Percentiles rank a stretch among this genome's conserved stretches.
phyloP scores from a whole-genome alignment of 2,113 vertebrate species.

The Xenopus laevis region DNA sequence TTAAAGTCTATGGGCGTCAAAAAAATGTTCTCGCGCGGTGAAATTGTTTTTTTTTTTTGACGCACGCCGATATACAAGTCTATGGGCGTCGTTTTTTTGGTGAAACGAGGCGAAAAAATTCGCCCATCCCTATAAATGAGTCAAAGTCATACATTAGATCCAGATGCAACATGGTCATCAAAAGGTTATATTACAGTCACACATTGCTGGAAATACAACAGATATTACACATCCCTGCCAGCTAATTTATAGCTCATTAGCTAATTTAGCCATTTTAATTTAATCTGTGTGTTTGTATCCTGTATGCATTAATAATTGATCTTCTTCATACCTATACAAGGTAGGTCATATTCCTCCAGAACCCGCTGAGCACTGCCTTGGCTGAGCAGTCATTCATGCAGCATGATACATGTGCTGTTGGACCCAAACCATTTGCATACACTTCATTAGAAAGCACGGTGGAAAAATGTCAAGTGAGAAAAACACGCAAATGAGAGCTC shows the following conservation, averaged over 20 bases:
- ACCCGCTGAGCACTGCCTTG: constrained; percentile 19
- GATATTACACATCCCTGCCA: not conserved
- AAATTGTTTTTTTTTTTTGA: too few relatives aligned
- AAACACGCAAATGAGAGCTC: constrained; percentile 10
- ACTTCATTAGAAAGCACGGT: constrained; percentile 23
- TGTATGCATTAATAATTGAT: constrained; percentile 23
- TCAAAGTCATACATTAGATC: too few relatives aligned
- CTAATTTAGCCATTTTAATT: too few relatives aligned
- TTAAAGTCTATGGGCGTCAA: too few relatives aligned
- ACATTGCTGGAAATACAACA: too few relatives aligned
- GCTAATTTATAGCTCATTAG: not conserved
- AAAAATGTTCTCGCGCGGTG: too few relatives aligned
- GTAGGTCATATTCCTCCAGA: constrained; percentile 24
- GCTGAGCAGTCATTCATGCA: constrained; percentile 17
- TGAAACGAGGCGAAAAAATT: too few relatives aligned
- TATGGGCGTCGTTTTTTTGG: too few relatives aligned
- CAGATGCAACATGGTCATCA: too few relatives aligned
- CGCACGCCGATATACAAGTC: too few relatives aligned
- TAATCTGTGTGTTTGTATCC: not conserved
- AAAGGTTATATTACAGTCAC: too few relatives aligned
- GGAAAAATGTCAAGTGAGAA: constrained; percentile 11
- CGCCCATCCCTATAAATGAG: too few relatives aligned
- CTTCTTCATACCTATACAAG: constrained; percentile 10
- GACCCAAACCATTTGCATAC: not conserved
- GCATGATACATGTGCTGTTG: not conserved